Conservation (phyloP, 2,888 invertebrate species). For the Allacma fusca region DNA sequence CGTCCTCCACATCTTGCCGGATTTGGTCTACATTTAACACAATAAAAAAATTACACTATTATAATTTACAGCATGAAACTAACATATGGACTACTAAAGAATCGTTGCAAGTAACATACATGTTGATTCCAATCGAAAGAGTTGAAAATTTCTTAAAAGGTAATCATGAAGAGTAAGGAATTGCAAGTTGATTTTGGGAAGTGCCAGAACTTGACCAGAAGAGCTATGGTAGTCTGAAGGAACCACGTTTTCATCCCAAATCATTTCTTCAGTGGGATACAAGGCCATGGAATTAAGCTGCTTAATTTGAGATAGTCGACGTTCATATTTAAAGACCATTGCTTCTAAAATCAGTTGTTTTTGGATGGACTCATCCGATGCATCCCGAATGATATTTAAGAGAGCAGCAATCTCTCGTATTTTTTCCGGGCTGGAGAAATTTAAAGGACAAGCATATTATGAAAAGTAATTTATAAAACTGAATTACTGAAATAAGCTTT, state of each 20-base stretch:
- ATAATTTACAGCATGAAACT: background rate
- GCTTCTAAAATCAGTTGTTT: constrained; percentile 84
- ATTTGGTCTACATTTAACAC: constrained; percentile 80
- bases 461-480: no score
- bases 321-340: constrained; percentile 87
- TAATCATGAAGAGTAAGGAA: constrained; percentile 99
- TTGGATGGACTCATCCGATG: constrained; percentile 73
- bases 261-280: constrained; percentile 96
- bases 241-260: constrained; percentile 99
- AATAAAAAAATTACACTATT: constrained; percentile 4
- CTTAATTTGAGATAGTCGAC: constrained; percentile 89
- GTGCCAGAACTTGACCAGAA: constrained; percentile 86
- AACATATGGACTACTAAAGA: background rate
- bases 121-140: constrained; percentile 97
- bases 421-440: constrained; percentile 78
- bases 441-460: no score
- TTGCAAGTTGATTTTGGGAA: constrained; percentile 97
- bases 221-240: constrained; percentile 97
- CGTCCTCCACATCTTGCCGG: constrained; percentile 97
- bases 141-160: constrained; percentile 92
- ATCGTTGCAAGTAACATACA: constrained; percentile 71
- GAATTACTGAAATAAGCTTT: no score
- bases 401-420: constrained; percentile 86
- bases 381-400: constrained; percentile 82
- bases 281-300: constrained; percentile 97